Conservation (phyloP, 2,888 invertebrate species). For the Merodon equestris region DNA sequence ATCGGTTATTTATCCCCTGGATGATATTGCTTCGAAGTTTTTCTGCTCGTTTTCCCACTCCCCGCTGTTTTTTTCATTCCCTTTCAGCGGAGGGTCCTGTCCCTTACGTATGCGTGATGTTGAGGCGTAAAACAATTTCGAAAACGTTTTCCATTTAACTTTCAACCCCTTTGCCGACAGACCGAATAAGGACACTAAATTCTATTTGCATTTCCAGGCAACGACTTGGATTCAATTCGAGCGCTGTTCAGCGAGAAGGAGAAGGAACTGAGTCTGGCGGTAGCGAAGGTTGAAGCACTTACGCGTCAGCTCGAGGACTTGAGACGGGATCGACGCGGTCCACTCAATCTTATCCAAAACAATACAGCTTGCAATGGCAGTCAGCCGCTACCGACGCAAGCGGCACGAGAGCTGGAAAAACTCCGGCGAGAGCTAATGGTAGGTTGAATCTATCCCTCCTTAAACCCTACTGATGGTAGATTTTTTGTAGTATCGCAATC, state of each 20-base stretch:
- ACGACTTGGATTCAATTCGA: conserved; percentile 97
- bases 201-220: conserved; percentile 81
- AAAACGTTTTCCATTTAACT: neutral
- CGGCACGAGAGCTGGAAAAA: conserved; percentile 94
- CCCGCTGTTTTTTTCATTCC: conserved; percentile 5
- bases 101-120: conserved; percentile 30
- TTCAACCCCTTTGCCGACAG: too few species aligned
- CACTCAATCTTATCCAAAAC: conserved; percentile 77
- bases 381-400: conserved; percentile 83
- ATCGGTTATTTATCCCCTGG: conserved; percentile 29
- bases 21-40: conserved; percentile 16
- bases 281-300: conserved; percentile 97
- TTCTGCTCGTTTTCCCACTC: too few species aligned
- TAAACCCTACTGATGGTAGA: too few species aligned
- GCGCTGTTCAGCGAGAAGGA: conserved; percentile 98
- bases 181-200: neutral
- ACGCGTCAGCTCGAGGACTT: conserved; percentile 96
- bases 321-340: conserved; percentile 83
- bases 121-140: conserved; percentile 26
- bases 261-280: conserved; percentile 97
- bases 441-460: conserved; percentile 77
- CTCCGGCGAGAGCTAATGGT: conserved; percentile 95
- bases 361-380: conserved; percentile 72
- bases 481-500: conserved; percentile 91
- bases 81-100: conserved; percentile 10